Percentiles rank a stretch among this genome's conserved stretches.
Conservation (phyloP, 2,888 invertebrate species). For the Periphyllus acericola region DNA sequence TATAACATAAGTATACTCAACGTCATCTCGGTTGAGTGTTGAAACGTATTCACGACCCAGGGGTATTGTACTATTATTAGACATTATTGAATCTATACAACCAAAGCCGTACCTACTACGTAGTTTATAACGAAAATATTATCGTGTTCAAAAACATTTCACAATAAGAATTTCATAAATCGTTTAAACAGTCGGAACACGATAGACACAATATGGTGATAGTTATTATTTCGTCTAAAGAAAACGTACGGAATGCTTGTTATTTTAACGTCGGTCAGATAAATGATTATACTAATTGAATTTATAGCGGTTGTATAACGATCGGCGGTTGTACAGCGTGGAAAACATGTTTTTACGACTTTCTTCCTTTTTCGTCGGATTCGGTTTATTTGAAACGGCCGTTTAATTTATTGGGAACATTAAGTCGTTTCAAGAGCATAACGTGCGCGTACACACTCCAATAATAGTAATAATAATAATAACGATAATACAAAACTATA, state of each 20-base stretch:
- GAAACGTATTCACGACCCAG: too few relatives aligned
- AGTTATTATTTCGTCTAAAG: not conserved
- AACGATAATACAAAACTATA: constrained; percentile 26
- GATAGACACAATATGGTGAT: constrained; percentile 11
- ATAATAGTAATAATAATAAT: not conserved
- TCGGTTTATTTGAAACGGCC: constrained; percentile 43
- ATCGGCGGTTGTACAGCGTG: not conserved
- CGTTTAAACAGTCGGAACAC: constrained; percentile 29
- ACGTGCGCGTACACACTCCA: not conserved
- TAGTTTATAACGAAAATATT: too few relatives aligned
- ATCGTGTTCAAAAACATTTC: too few relatives aligned
- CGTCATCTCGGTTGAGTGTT: too few relatives aligned
- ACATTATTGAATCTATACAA: too few relatives aligned
- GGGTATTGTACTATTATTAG: too few relatives aligned
- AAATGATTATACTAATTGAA: constrained; percentile 51
- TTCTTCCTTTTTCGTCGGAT: constrained; percentile 38
- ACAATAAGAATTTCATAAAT: constrained; percentile 7
- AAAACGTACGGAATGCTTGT: constrained; percentile 25
- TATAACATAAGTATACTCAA: too few relatives aligned
- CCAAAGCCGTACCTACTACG: too few relatives aligned
- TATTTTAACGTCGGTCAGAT: constrained; percentile 33
- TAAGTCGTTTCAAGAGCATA: constrained; percentile 32
- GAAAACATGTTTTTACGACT: constrained; percentile 47
- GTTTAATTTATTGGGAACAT: constrained; percentile 51
- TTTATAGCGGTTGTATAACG: constrained; percentile 38